A percentile compares a stretch with the other conserved stretches of the same genome.
phyloP scores from a whole-genome alignment of 92 coral and sea anemone species.

The Porites divaricata region DNA sequence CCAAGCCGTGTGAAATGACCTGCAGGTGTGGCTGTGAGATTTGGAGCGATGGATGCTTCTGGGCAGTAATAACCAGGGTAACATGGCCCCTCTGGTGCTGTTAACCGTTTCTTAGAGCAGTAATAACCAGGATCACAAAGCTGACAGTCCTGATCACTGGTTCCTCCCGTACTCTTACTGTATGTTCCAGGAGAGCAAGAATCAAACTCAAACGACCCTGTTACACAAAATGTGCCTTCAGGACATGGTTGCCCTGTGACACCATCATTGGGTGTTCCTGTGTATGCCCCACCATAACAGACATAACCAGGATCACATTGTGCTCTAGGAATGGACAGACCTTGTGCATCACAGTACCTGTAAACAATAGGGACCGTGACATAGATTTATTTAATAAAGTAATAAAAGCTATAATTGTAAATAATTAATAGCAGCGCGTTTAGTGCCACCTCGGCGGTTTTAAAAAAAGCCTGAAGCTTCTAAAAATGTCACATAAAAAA shows the following conservation, averaged over 20 bases:
- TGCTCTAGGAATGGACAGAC: conserved; percentile 92
- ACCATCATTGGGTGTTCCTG: conserved; percentile 94
- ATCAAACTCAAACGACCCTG: conserved; percentile 89
- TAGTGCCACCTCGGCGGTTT: background rate
- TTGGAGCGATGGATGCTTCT: conserved; percentile 82
- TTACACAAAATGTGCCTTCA: conserved; percentile 88
- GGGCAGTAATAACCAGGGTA: conserved; percentile 90
- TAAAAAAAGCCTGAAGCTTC: too few species aligned
- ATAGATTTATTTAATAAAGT: too few species aligned
- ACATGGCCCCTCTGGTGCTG: conserved; percentile 96
- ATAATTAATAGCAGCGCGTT: background rate
- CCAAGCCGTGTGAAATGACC: conserved; percentile 91
- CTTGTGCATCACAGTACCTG: conserved; percentile 99
- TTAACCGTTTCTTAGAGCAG: conserved; percentile 78
- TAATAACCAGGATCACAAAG: conserved; percentile 93
- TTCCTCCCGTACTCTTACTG: conserved; percentile 96
- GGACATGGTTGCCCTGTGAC: conserved; percentile 94
- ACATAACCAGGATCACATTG: conserved; percentile 97
- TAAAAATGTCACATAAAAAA: too few species aligned
- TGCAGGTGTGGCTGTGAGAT: conserved; percentile 78
- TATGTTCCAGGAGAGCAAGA: conserved; percentile 94
- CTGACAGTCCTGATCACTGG: conserved; percentile 94
- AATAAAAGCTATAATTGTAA: background rate
- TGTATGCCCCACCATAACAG: conserved; percentile 93
- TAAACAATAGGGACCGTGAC: background rate